Evolutionary conservation across 2,113 vertebrate genomes (phyloP), one percentile per base, ranked within the genome.

Genomic region (Centropristis striata): DNA sequence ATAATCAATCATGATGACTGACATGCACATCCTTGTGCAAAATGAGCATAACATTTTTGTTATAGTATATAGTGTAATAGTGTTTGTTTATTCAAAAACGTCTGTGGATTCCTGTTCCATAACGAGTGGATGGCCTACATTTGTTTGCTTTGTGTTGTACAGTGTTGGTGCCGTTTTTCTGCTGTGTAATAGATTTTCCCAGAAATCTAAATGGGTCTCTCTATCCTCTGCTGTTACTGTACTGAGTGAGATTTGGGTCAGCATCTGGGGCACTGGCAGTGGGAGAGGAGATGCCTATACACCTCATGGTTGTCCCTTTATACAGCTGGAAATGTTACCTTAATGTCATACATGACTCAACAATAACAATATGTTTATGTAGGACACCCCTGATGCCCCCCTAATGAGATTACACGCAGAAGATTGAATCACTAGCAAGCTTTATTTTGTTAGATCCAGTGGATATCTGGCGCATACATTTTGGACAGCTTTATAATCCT

Each of bases 131-230:
- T 70, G 51, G 23, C 59, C 63, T 76, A 60, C 42, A 60, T 76
- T 71, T 37, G 53, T 66, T 18, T 46, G 36, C 21, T 65, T 71
- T n/a, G 12, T 79, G 25, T 75, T 69, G 58, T 67, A 47, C 15
- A 23, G 16, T 53, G 73, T 51, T 59, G 32, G 6, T 57, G 14
- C 23, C 18, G 7, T 71, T 63, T 77, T 86, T 84, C n/a, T 85
- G 78, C 78, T 88, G 70, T 81, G 83, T 85, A 81, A 86, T 84
- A 65, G 21, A 68, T 86, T 85, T 84, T 80, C 73, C 66, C 80
- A 59, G 51, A 72, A 80, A 75, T 55, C 50, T 63, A 81, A 80
- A 61, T 88, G 67, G 42, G 14, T 65, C 42, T 13, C 58, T 42
- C 42, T 20, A 13, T 32, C 25, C 63, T n/a, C 44, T 47, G 25